Base-by-base conservation (phyloP, 2,888 invertebrate species). In the Lucinisca nassula region DNA sequence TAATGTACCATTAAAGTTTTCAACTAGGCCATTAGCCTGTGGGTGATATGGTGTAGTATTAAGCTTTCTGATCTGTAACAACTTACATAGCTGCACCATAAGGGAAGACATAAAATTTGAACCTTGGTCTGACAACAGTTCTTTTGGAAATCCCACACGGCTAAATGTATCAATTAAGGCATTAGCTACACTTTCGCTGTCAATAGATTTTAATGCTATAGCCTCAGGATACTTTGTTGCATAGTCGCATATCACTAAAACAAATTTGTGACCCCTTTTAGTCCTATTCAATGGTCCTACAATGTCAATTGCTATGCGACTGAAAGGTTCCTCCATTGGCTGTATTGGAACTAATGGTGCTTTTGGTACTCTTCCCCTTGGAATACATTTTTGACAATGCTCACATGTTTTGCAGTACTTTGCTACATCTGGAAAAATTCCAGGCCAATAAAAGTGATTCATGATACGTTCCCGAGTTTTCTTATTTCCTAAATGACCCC, bases 1-100 rank as follows among this genome's bases (percentile, higher is more conserved):
- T 24, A 92, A 37, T 0, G 86, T 89, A 12, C 92, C 88, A 75
- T 92, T 91, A 24, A 88, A 85, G 49, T 78, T 81, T 82, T 88
- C 91, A 4, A 55, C 61, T 21, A 88, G 40, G 10, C 91, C 91
- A 40, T 92, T 88, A 27, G 82, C 51, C 70, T 67, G 55, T 1
- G 88, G 85, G 30, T 76, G 45, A n/a, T 76, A 49, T 32, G 51
- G 76, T 1, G 49, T 76, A n/a, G 89, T 86, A 0, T 45, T 77
- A 0, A 85, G 21, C 21, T 82, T 74, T 27, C 82, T 80, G 27
- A 92, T 79, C 1, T 84, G 83, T 6, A 88, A 74, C 27, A 90
- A 58, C 24, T 84, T 58, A 49, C 67, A 45, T 12, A 91, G 73
- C 70, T 88, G 80, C 21, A 45, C 35, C 82, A 92, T 87, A 30